Evolutionary conservation across 2,888 invertebrate species (phyloP).

Genomic region (Schrankia costaestrigalis): DNA sequence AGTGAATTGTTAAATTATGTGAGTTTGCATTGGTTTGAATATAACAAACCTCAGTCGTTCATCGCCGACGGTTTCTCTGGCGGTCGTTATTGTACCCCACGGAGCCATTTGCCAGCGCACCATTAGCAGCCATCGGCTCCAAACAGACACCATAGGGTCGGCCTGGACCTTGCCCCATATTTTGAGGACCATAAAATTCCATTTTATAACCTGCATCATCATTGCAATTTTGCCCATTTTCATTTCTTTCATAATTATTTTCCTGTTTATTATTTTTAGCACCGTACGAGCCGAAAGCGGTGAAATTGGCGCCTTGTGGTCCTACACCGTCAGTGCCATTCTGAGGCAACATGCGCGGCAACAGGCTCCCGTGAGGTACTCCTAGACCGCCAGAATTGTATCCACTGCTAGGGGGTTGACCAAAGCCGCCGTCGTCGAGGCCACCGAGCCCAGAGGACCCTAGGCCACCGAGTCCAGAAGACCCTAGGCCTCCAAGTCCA

Average conservation of each 20-base stretch:
- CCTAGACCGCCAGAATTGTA: slow-evolving; percentile 67
- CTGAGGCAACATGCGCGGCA: slow-evolving; percentile 72
- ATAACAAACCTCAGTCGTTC: slow-evolving; percentile 76
- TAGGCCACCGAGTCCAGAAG: slow-evolving; percentile 32
- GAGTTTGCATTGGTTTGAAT: slow-evolving; percentile 74
- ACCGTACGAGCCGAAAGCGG: slow-evolving; percentile 71
- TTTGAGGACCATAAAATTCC: slow-evolving; percentile 57
- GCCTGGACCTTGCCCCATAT: slow-evolving; percentile 64
- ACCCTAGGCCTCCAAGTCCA: slow-evolving; percentile 48
- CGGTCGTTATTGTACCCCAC: slow-evolving; percentile 76
- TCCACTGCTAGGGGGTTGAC: slow-evolving; percentile 43
- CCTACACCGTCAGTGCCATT: slow-evolving; percentile 49
- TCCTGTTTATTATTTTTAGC: slow-evolving; percentile 51
- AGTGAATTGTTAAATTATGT: slow-evolving; percentile 50
- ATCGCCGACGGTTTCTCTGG: slow-evolving; percentile 77
- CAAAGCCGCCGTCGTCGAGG: slow-evolving; percentile 50
- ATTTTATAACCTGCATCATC: slow-evolving; percentile 39
- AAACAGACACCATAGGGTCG: slow-evolving; percentile 51
- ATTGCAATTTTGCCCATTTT: slow-evolving; percentile 41
- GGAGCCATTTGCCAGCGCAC: slow-evolving; percentile 69
- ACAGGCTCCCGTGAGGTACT: slow-evolving; percentile 69
- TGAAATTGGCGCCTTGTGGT: slow-evolving; percentile 69
- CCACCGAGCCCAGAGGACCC: slow-evolving; percentile 48
- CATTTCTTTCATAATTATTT: slow-evolving; percentile 33
- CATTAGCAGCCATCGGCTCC: slow-evolving; percentile 48